These are phyloP conservation scores for Scaptomyza flava DNA, from an alignment of 2,888 invertebrate genomes.

Conservation along the genomic window DNA sequence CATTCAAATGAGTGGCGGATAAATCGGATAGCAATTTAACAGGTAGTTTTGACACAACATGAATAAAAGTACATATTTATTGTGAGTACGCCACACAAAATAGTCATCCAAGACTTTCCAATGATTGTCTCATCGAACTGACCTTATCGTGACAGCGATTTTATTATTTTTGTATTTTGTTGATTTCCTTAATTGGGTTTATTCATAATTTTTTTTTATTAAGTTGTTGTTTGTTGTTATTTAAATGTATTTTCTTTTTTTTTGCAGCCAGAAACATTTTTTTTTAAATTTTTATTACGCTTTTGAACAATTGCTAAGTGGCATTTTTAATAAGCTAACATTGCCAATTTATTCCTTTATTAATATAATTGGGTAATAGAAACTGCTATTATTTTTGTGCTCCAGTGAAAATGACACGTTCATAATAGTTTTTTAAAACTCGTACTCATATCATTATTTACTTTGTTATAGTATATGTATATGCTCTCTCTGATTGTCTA, in stretches of 20 bases:
- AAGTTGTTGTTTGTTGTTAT: slow-evolving; percentile 30
- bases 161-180: slow-evolving; percentile 1
- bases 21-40: not conserved
- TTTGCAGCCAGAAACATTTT: slow-evolving; percentile 24
- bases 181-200: slow-evolving; percentile 32
- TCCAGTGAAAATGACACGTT: slow-evolving; percentile 39
- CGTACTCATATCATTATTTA: slow-evolving; percentile 4
- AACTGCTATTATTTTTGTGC: slow-evolving; percentile 10
- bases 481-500: slow-evolving; percentile 42
- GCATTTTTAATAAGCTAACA: slow-evolving; percentile 19
- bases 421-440: not conserved
- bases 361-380: slow-evolving; percentile 11
- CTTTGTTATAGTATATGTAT: not conserved
- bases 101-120: not conserved
- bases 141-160: slow-evolving; percentile 20
- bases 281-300: slow-evolving; percentile 1
- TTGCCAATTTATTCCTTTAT: slow-evolving; percentile 1
- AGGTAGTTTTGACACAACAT: not conserved
- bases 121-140: slow-evolving; percentile 34
- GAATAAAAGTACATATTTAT: not conserved
- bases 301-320: slow-evolving; percentile 11
- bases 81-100: not conserved
- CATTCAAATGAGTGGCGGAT: not conserved
- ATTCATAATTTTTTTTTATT: slow-evolving; percentile 45
- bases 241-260: slow-evolving; percentile 22